Evolutionary conservation across 2,113 vertebrate genomes (phyloP), one percentile per base, ranked within the genome.

Genomic region (Pimephales promelas): DNA sequence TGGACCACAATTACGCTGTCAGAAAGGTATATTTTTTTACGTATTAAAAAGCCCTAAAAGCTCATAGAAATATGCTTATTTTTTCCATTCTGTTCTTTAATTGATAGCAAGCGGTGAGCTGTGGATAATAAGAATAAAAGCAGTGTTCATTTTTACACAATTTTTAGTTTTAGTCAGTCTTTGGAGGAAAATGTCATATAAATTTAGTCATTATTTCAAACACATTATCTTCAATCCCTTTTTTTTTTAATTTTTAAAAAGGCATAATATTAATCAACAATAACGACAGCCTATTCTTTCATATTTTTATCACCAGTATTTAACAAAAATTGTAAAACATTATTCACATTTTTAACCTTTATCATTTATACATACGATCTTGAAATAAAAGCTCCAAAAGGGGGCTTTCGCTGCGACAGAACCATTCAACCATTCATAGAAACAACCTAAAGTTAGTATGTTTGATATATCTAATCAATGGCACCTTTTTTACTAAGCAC

Each of bases 1-100:
- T 95, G 93, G 94, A 96, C 97, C 96, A 95, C 95, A 97, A 97
- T 98, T 97, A 97, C 94, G 92, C 93, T 96, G 95, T 96, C 96
- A 97, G 94, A 96, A 96, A 97, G 95, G 93, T 96, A 92, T 95
- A 95, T 97, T 97, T 78, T 78, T 97, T 95, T 97, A 96, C 96
- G 96, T 96, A 95, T 96, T 96, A 96, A 96, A 96, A 97, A 95
- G 94, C 92, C 92, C 90, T 95, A 93, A 96, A 95, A 94, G 92
- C 93, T 94, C 92, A 94, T 88, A 91, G 88, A 93, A 93, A 93
- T 93, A 90, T 94, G 94, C 95, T 90, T 90, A 85, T 92, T 92
- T 91, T 28, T 89, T 84, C 89, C 83, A 84, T 85, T 87, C 86
- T 90, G 84, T 88, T 94, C 89, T 86, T 28, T 13, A 47, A 14